Conservation (phyloP, 2,797 vertebrate species). For the Clarias platycephalus region DNA sequence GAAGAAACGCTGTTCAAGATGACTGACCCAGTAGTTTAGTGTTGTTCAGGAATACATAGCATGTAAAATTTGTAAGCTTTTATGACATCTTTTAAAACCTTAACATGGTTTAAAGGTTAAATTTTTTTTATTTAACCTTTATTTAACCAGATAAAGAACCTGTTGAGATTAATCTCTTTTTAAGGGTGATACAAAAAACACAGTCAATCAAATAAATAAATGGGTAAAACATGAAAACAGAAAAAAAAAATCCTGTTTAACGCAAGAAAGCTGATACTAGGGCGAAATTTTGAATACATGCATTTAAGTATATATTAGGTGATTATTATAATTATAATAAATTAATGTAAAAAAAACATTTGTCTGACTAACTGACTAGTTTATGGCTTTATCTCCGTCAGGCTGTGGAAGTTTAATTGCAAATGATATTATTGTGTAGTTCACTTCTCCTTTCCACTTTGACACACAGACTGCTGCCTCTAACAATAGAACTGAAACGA, state of each 20-base stretch:
- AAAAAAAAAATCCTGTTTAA: too few relatives aligned
- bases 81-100: not conserved
- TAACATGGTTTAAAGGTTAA: too few relatives aligned
- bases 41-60: not conserved
- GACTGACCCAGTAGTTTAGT: not conserved
- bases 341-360: not conserved
- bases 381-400: not conserved
- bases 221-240: not conserved
- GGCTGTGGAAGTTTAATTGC: slow-evolving; percentile 6
- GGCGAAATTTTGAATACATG: too few relatives aligned
- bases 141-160: too few relatives aligned
- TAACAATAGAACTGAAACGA: slow-evolving; percentile 54
- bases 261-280: too few relatives aligned
- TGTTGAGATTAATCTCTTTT: too few relatives aligned
- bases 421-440: slow-evolving; percentile 22
- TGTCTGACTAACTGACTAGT: not conserved
- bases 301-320: too few relatives aligned
- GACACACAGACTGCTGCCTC: slow-evolving; percentile 43
- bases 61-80: not conserved
- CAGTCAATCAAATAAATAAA: not conserved
- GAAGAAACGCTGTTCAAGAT: not conserved
- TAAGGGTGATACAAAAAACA: not conserved
- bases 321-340: too few relatives aligned
- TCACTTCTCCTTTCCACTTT: slow-evolving; percentile 55
- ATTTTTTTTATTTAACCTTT: too few relatives aligned